Base-by-base conservation (phyloP, 1,140 invertebrate genomes). In the Meloidogyne floridensis region DNA sequence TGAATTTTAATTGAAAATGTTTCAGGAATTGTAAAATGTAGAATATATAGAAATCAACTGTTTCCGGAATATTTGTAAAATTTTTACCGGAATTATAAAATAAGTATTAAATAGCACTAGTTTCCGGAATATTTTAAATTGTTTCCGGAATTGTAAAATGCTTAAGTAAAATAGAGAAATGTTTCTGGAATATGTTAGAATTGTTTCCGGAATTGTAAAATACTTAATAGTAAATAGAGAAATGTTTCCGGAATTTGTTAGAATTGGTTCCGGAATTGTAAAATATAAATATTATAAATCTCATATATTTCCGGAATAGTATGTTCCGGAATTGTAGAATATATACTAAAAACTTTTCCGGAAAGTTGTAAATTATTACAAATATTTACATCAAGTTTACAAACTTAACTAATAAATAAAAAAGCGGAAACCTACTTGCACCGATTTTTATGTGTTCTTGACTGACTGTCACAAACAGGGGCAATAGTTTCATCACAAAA, bases 401-500 rank as follows among this genome's bases (percentile, higher is more conserved):
- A 15, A 15, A 20, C 15, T 11, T 54, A 53, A 75, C 18, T 76
- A 10, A 18, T 20, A 8, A 32, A 47, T 15, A 10, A 59, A 51
- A 47, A 32, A 32, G 32, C 32, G 32, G 32, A 32, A 53, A 78
- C 76, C 32, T 53, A 83, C 82, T 85, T 85, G 74, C 84, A 85
- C 20, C 47, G 53, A 70, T 85, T 85, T 65, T 84, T 74, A 69
- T 85, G 84, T 2, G 84, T 85, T 51, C 65, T 56, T 15, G 75
- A 86, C 13, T 75, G 53, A 75, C 59, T 78, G 69, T 85, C 84
- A 84, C 87, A 86, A 75, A 90, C 20, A n/a, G 80, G 81, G 70
- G 87, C 84, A 56, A 53, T 77, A 79, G 84, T 82, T 69, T 86
- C 59, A 11, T 84, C 65, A 69, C 86, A 87, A 73, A 83, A 84